A percentile compares a stretch with the other conserved stretches of the same genome.
Evolutionary conservation across 92 coral and sea anemone species (phyloP).

Genomic region (Parazoanthus darwini): DNA sequence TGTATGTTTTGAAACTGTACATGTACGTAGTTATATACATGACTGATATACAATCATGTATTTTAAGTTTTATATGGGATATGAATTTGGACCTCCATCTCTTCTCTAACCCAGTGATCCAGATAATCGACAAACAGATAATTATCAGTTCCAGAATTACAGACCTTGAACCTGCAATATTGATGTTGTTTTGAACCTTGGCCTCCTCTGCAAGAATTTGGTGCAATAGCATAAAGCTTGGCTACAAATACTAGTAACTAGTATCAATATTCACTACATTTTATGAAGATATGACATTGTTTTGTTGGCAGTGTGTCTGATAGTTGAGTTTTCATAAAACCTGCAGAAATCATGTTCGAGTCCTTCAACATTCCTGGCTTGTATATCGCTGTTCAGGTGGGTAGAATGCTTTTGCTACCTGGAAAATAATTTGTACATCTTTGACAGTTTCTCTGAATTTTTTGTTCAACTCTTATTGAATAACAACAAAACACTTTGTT

Average conservation of each 20-base stretch:
- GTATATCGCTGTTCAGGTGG: conserved; percentile 98
- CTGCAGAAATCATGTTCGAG: conserved; percentile 98
- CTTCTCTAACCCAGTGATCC: no score
- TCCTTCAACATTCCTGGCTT: conserved; percentile 98
- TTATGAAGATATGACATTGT: no score
- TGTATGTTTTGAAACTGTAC: no score
- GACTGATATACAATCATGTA: no score
- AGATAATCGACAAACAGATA: no score
- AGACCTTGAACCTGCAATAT: background rate
- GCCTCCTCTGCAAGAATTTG: background rate
- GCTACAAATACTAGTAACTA: background rate
- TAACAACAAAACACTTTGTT: no score
- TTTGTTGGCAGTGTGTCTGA: conserved; percentile 1
- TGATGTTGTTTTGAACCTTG: background rate
- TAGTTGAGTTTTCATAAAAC: background rate
- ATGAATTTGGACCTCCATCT: no score
- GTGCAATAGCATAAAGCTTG: background rate
- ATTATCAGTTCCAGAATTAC: no score
- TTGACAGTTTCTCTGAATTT: background rate
- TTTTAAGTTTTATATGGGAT: no score
- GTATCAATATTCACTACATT: no score
- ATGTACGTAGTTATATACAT: no score
- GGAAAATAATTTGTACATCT: background rate
- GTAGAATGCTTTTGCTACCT: background rate
- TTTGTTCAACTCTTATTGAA: background rate